Evolutionary conservation across 2,888 invertebrate species (phyloP), one percentile per base, ranked within the genome.

Genomic region (Cephonodes hylas): DNA sequence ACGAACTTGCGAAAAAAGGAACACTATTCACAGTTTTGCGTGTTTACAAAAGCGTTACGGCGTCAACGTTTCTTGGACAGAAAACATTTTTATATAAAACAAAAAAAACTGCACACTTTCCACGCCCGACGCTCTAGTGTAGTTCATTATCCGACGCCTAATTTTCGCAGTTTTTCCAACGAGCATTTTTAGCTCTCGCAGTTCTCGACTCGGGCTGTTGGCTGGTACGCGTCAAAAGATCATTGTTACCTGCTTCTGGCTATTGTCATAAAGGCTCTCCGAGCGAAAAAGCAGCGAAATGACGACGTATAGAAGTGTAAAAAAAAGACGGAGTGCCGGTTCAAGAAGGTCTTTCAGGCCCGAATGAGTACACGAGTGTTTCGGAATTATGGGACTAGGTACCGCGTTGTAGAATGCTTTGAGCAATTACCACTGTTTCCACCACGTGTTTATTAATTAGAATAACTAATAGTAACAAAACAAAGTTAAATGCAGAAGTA

Each of bases 191-290:
- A 82, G 79, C 74, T 74, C 72, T 74, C 69, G 76, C 75, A 71
- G 77, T 76, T 78, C 73, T 73, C 66, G 77, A 80, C 75, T 74
- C 77, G 75, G 77, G 79, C 75, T 77, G 73, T 60, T 53, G 66
- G 75, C 76, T 68, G 67, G 71, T 74, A 75, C 75, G 77, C 77
- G 83, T 88, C 84, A 87, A 89, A 89, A 87, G 88, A 84, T 83
- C 85, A 88, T 88, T 89, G 89, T 89, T 79, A 72, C 71, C 66
- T 67, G 74, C 79, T 74, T 73, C 76, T 45, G 38, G 45, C 73
- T 77, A 58, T 45, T 83, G 83, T 83, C 73, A 79, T 80, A 81
- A 85, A 84, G 79, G 77, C 77, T 77, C 81, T 72, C 75, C 81
- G 77, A 70, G 71, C 65, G 66, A 75, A 74, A 75, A 75, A 74